phyloP scores from a whole-genome alignment of 2,888 invertebrate species.

The Dolomedes plantarius region DNA sequence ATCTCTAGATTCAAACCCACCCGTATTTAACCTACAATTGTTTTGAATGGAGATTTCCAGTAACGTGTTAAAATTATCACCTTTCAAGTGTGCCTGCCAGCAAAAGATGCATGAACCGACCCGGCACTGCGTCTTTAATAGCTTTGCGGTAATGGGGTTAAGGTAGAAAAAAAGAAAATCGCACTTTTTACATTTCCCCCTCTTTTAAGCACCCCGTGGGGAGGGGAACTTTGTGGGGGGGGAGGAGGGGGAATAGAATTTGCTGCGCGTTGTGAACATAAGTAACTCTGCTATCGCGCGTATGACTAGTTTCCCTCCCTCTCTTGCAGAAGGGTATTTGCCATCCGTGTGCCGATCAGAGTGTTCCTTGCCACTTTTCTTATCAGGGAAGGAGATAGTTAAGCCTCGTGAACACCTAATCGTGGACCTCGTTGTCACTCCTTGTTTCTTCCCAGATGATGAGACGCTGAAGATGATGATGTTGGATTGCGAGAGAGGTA shows the following conservation, averaged over 20 bases:
- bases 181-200: conserved; percentile 9
- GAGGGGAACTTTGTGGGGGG: neutral
- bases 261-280: neutral
- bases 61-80: too few species aligned
- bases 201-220: neutral
- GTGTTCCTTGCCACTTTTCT: conserved; percentile 30
- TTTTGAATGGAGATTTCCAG: too few species aligned
- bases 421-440: conserved; percentile 31
- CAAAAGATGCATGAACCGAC: too few species aligned
- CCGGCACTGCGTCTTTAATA: too few species aligned
- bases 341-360: neutral
- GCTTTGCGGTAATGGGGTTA: neutral
- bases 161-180: neutral
- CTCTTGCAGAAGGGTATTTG: neutral
- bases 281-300: conserved; percentile 8
- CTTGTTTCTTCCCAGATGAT: conserved; percentile 7
- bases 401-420: conserved; percentile 56
- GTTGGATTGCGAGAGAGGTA: neutral
- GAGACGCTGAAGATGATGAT: neutral
- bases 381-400: conserved; percentile 57
- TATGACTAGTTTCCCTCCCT: neutral
- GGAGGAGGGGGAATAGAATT: neutral
- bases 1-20: too few species aligned
- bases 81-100: too few species aligned
- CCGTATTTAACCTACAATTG: too few species aligned